A percentile compares a stretch with the other conserved stretches of the same genome.
phyloP scores from a whole-genome alignment of 2,797 vertebrate genomes.

The Enteromius trimaculatus region DNA sequence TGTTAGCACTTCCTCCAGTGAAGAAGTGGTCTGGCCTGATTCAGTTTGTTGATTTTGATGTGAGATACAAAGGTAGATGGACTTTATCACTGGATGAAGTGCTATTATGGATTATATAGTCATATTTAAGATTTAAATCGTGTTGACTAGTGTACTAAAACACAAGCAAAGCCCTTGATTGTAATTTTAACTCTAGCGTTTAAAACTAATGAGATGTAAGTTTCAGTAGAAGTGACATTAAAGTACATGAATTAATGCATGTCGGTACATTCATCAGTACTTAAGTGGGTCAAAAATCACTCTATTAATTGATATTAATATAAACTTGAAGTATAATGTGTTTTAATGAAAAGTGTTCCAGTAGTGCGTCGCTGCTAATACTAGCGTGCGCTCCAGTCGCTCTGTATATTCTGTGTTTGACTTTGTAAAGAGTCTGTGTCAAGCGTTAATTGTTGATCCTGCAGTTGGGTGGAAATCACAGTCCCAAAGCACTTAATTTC shows the following conservation, averaged over 20 bases:
- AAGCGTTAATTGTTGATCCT: slow-evolving; percentile 35
- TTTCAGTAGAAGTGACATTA: background rate
- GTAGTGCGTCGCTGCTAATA: background rate
- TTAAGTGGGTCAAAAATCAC: background rate
- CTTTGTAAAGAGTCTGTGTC: slow-evolving; percentile 31
- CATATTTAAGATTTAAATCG: background rate
- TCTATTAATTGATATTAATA: background rate
- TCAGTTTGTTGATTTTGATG: background rate
- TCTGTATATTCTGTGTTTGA: slow-evolving; percentile 15
- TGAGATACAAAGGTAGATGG: background rate
- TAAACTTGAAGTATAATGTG: background rate
- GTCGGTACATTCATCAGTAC: background rate
- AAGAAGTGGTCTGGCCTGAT: background rate
- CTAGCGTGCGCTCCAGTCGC: background rate
- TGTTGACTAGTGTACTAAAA: background rate
- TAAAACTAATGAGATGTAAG: background rate
- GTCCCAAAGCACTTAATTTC: slow-evolving; percentile 38
- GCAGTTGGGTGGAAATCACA: slow-evolving; percentile 28
- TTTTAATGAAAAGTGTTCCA: background rate
- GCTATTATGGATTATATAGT: background rate
- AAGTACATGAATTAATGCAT: background rate
- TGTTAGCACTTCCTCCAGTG: background rate
- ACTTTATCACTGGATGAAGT: too few relatives aligned
- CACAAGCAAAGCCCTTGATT: background rate
- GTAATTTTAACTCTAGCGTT: background rate